Percentiles rank a stretch among this genome's conserved stretches.
Evolutionary conservation across 2,113 vertebrate species (phyloP).

Genomic region (Malurus alboscapulatus): DNA sequence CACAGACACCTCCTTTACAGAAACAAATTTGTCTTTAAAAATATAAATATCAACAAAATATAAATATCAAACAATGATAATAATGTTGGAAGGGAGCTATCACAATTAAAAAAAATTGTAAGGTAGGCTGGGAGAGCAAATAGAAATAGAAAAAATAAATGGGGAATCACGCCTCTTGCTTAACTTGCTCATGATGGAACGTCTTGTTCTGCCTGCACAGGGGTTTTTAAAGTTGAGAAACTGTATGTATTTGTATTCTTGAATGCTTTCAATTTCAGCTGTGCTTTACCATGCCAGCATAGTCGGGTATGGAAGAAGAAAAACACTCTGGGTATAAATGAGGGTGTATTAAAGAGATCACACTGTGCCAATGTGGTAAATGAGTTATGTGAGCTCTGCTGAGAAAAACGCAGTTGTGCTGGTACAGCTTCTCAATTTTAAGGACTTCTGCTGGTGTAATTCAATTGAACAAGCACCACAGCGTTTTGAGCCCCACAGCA

Average conservation of each 20-base stretch:
- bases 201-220: fast-evolving
- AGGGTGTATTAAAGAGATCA: not conserved
- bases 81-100: not conserved
- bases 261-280: not conserved
- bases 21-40: not conserved
- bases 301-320: not conserved
- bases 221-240: not conserved
- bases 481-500: not conserved
- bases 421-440: not conserved
- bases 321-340: not conserved
- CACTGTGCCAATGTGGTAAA: not conserved
- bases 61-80: not conserved
- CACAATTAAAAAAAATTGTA: not conserved
- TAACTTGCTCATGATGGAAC: not conserved
- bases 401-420: not conserved
- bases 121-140: not conserved
- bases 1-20: not conserved
- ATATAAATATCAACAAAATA: not conserved
- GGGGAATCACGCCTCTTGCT: not conserved
- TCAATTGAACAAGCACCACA: not conserved
- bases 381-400: not conserved
- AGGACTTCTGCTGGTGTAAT: not conserved
- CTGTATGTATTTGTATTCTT: not conserved
- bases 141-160: not conserved
- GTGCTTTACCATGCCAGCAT: not conserved